These are phyloP conservation scores for Hyles lineata DNA, from an alignment of 2,888 invertebrate genomes.

Conservation along the genomic window DNA sequence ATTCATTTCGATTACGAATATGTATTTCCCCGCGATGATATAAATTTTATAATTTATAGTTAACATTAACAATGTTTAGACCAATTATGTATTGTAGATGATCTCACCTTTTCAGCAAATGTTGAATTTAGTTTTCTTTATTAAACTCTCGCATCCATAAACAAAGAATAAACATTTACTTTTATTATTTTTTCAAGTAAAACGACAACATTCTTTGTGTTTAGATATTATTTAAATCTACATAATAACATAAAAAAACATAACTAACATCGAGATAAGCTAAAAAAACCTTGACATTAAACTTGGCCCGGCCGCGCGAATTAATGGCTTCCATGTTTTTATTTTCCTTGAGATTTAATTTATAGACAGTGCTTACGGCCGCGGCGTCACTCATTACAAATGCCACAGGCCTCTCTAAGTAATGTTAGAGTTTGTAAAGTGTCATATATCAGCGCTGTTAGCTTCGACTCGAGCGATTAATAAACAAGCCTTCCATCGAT, in stretches of 20 bases:
- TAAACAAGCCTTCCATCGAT: conserved; percentile 65
- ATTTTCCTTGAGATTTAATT: conserved; percentile 85
- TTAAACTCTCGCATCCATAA: no score
- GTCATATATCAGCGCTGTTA: conserved; percentile 80
- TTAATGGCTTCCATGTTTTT: conserved; percentile 85
- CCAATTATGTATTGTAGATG: no score
- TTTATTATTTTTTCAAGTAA: conserved; percentile 16
- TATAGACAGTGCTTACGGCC: conserved; percentile 76
- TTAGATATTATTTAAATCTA: conserved; percentile 69
- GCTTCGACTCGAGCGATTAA: conserved; percentile 67
- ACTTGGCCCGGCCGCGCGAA: conserved; percentile 84
- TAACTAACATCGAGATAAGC: conserved; percentile 82
- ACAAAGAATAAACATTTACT: conserved; percentile 1
- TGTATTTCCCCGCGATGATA: background rate
- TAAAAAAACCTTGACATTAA: conserved; percentile 84
- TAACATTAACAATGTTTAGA: no score
- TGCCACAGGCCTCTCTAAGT: conserved; percentile 71
- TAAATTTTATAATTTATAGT: no score
- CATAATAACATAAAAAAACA: conserved; percentile 74
- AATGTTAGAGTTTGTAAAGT: conserved; percentile 79
- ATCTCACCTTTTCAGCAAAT: no score
- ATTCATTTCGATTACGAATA: background rate
- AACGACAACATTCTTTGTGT: conserved; percentile 49
- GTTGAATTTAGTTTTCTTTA: no score
- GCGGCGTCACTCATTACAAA: conserved; percentile 80